Base-by-base conservation (phyloP, 2,797 vertebrate species). In the Danio kyathit region DNA sequence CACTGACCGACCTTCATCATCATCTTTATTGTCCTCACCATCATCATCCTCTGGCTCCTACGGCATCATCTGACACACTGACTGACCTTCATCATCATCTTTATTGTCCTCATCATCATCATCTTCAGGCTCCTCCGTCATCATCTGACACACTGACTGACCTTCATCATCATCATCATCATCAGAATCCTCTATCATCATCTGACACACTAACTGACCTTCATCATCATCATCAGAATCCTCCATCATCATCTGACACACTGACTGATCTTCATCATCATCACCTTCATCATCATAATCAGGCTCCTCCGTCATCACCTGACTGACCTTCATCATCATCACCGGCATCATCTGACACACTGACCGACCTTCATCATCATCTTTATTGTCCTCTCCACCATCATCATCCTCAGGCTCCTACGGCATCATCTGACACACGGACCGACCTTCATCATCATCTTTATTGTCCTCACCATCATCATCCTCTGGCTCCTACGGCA, bases 331-430 rank as follows among this genome's bases (percentile, higher is more conserved):
- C 1, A 16, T 51, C n/a, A n/a, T 6, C 3, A 51, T 12, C n/a
- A n/a, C 82, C 12, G 49, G 64, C 29, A 13, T 81, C 46, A 21
- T 82, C n/a, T 82, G 60, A 82, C 12, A 69, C 7, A 57, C 40
- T 17, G 12, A 12, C 9, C 16, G n/a, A 38, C 21, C 48, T 51
- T n/a, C 1, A 16, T 51, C n/a, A n/a, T 6, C 3, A 51, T 12
- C n/a, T n/a, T n/a, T n/a, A n/a, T n/a, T n/a, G n/a, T n/a, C n/a
- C n/a, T n/a, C n/a, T n/a, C n/a, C 49, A 51, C n/a, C 79, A 9
- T 29, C 67, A 1, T 65, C 69, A 6, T 76, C 54, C 2, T 67
- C 81, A 6, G 69, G n/a, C 60, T 52, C 79, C 14, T 70, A 82
- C 13, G 46, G 71, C 19, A 8, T 81, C 46, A 40, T 76, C 19